phyloP scores from a whole-genome alignment of 2,888 invertebrate species.

The Lithophane semibrunnea region DNA sequence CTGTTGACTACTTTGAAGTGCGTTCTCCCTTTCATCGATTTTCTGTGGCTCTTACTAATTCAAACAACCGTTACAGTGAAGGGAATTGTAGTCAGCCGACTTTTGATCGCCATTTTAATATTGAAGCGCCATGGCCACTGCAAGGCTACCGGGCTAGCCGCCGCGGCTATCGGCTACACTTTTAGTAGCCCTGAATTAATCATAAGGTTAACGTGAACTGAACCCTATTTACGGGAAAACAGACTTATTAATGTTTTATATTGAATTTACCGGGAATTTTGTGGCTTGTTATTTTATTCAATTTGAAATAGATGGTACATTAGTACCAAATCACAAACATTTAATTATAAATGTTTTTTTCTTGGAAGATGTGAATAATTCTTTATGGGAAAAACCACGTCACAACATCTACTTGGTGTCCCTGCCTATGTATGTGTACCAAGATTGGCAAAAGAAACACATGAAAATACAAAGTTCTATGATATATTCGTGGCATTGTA shows the following conservation, averaged over 20 bases:
- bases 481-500: not conserved
- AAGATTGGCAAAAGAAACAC: not conserved
- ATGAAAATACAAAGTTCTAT: not conserved
- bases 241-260: slow-evolving; percentile 35
- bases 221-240: slow-evolving; percentile 35
- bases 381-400: not conserved
- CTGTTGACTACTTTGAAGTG: not conserved
- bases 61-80: slow-evolving; percentile 21
- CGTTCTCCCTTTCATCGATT: not conserved
- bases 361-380: not conserved
- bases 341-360: not conserved
- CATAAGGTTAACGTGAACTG: slow-evolving; percentile 46
- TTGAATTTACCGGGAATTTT: slow-evolving; percentile 28
- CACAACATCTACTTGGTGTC: not conserved
- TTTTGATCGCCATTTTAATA: slow-evolving; percentile 64
- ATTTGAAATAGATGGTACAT: not conserved
- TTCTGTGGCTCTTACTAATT: slow-evolving; percentile 25
- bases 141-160: slow-evolving; percentile 2
- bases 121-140: slow-evolving; percentile 37
- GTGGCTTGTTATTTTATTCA: not conserved
- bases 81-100: slow-evolving; percentile 27
- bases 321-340: no score
- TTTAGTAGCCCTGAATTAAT: slow-evolving; percentile 57
- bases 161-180: slow-evolving; percentile 40
- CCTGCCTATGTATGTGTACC: not conserved